Conservation (phyloP, 2,113 vertebrate genomes). For the Miniopterus natalensis region DNA sequence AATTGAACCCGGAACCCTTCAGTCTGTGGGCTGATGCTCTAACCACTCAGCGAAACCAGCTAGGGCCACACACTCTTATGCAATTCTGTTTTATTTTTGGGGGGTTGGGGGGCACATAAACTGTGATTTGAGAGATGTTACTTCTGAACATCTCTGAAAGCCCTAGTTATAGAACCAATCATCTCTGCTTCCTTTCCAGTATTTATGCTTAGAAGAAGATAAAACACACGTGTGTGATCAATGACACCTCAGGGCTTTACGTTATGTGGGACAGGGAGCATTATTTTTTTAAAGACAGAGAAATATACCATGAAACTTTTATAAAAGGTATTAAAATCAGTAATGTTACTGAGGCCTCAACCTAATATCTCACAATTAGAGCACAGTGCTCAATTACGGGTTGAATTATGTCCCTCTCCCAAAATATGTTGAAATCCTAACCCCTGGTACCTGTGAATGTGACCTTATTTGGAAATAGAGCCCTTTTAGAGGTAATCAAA, state of each 20-base stretch:
- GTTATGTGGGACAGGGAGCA: neutral
- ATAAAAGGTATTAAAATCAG: slow-evolving; percentile 24
- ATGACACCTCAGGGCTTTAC: neutral
- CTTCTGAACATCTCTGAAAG: slow-evolving; percentile 67
- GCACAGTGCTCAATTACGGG: neutral
- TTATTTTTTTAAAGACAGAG: slow-evolving; percentile 48
- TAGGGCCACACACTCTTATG: neutral
- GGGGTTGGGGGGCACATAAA: neutral
- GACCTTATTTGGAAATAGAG: slow-evolving; percentile 25
- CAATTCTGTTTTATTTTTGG: slow-evolving; percentile 27
- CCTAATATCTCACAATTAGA: neutral
- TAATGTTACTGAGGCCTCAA: slow-evolving; percentile 7
- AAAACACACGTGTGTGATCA: neutral
- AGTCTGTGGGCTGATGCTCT: no score
- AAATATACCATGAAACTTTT: slow-evolving; percentile 57
- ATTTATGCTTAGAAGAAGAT: slow-evolving; percentile 50
- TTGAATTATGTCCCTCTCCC: neutral
- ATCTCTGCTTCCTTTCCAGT: slow-evolving; percentile 30
- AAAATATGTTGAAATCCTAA: neutral
- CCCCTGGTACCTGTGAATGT: neutral
- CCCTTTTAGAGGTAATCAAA: slow-evolving; percentile 22
- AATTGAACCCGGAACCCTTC: no score
- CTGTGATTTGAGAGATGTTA: slow-evolving; percentile 62
- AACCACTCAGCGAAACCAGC: no score
- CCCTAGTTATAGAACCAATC: slow-evolving; percentile 10